Evolutionary conservation across 2,113 vertebrate species (phyloP), one percentile per base, ranked within the genome.

Genomic region (Oreochromis aureus): DNA sequence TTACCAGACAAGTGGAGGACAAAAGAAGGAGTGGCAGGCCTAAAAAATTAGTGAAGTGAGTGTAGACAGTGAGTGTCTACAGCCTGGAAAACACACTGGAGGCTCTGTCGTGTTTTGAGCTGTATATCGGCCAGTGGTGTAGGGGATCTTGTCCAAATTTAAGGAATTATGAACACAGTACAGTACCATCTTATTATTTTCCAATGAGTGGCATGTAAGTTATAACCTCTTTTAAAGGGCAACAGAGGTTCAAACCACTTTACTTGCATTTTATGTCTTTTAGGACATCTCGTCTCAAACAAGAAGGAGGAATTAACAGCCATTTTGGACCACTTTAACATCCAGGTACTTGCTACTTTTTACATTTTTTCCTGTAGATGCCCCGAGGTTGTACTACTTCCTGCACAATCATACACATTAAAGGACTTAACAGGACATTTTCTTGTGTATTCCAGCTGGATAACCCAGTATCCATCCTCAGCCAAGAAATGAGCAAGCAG

Each of bases 401-500:
- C 19, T 54, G 56, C 27, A 63, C 22, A 83, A 16, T 79, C 32
- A 32, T 4, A 16, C 36, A 24, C 1, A 24, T 51, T 51, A 55
- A 39, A 87, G 0, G n/a, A 19, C 12, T 86, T 22, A 41, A 44
- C 3, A 1, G 34, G 27, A 58, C 11, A 6, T 80, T 53, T 82
- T 6, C 34, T 41, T 85, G 79, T 59, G 87, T 93, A 4, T 96
- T 97, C 55, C 91, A 98, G 98, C 96, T 98, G 51, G 98, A 98
- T 95, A 98, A 99, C 93, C 97, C 98, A 1, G 97, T 99, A 81
- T 98, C 97, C 85, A 94, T 98, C 89, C 96, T 99, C 89, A 99
- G 97, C 59, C 98, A 99, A 93, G 98, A 98, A 90, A 98, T 98
- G 98, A 98, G 98, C 90, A 98, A 98, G 90, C 97, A 97, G 69